Evolutionary conservation across 1,140 invertebrate species (phyloP).

Genomic region (Maconellicoccus hirsutus): DNA sequence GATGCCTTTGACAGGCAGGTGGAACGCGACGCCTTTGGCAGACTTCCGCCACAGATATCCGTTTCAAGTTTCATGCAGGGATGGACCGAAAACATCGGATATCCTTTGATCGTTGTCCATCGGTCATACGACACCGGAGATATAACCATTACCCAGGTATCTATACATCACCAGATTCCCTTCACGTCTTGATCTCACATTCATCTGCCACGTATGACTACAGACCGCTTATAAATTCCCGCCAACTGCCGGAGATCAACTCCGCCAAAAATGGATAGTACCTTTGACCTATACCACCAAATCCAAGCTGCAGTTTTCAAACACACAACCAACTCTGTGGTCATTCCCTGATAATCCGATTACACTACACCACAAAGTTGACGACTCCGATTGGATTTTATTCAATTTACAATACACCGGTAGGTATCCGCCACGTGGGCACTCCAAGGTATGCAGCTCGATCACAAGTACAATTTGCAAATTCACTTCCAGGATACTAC

Average conservation of each 20-base stretch:
- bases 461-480: neutral
- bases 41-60: neutral
- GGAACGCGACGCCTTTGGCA: neutral
- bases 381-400: slow-evolving; percentile 54
- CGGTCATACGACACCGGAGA: neutral
- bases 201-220: no score
- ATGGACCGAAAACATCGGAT: slow-evolving; percentile 63
- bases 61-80: slow-evolving; percentile 44
- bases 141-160: neutral
- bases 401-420: slow-evolving; percentile 67
- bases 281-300: slow-evolving; percentile 15
- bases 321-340: neutral
- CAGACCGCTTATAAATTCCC: slow-evolving; percentile 30
- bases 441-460: neutral
- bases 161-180: no score
- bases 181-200: no score
- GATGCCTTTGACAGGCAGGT: neutral
- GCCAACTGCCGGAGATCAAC: slow-evolving; percentile 27
- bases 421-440: neutral
- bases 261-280: neutral
- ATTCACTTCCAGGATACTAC: slow-evolving; percentile 37
- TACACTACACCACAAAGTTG: slow-evolving; percentile 34
- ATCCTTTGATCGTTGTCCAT: slow-evolving; percentile 50
- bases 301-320: neutral
- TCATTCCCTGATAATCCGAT: slow-evolving; percentile 29